Percentiles rank a stretch among this genome's conserved stretches.
phyloP scores from a whole-genome alignment of 2,888 invertebrate species.

The Epistrophe eligans region DNA sequence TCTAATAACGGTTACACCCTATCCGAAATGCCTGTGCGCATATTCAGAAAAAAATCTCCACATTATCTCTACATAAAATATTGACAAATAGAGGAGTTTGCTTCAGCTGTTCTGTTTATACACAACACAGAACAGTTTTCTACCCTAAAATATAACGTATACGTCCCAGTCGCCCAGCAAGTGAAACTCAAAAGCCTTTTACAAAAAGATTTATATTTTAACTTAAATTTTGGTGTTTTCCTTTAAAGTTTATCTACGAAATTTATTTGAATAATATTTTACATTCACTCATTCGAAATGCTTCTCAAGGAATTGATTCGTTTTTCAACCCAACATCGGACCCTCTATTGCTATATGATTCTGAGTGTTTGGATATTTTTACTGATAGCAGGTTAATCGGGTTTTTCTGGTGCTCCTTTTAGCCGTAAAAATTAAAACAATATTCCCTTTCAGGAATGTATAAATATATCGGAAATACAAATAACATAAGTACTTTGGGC shows the following conservation, averaged over 20 bases:
- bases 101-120: constrained; percentile 70
- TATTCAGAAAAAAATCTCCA: constrained; percentile 32
- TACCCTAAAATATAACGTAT: constrained; percentile 62
- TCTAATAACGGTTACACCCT: constrained; percentile 7
- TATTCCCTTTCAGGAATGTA: constrained; percentile 87
- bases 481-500: constrained; percentile 81
- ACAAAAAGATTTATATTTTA: constrained; percentile 40
- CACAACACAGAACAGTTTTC: constrained; percentile 68
- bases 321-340: constrained; percentile 89
- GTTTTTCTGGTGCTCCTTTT: not conserved
- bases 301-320: constrained; percentile 86
- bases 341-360: constrained; percentile 92
- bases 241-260: constrained; percentile 5
- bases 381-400: constrained; percentile 87
- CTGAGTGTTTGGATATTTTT: constrained; percentile 93
- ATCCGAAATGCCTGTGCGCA: constrained; percentile 23
- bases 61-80: constrained; percentile 12
- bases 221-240: constrained; percentile 36
- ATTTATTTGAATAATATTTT: constrained; percentile 17
- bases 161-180: constrained; percentile 52
- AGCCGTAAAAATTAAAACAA: not conserved
- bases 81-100: constrained; percentile 49
- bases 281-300: constrained; percentile 76
- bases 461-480: constrained; percentile 88
- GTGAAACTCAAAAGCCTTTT: constrained; percentile 40